Evolutionary conservation across 2,888 invertebrate genomes (phyloP), one percentile per base, ranked within the genome.

Genomic region (Tolmerus cingulatus): DNA sequence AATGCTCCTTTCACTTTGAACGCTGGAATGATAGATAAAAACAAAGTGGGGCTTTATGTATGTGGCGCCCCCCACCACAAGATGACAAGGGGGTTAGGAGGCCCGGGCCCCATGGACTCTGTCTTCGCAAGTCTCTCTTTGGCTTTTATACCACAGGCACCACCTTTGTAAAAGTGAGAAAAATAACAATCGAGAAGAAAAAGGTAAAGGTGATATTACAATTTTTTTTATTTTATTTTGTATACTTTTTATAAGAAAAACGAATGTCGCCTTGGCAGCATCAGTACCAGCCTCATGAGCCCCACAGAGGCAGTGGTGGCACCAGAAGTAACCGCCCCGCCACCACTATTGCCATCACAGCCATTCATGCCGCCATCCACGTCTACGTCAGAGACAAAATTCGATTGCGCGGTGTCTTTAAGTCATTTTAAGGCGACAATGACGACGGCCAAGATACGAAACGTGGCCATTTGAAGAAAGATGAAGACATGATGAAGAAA

Each of bases 41-140:
- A 89, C 89, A 89, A 89, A 90, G 90, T 89, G 89, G 90, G 90
- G 90, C 90, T 90, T 89, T 90, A 90, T 89, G 89, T 90, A 90
- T 89, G 88, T 81, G 87, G 40, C 85, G 88, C 88, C 89, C 90
- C 89, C 90, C 85, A 85, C 85, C 46, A 74, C 19, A 34, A 8
- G 30, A 40, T 46, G 43, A n/a, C 74, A 40, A 74, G 51, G 43
- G 74, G 40, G 16, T 55, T 57, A 12, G 37, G 34, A 8, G 46
- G 16, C 19, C 16, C 57, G 43, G 43, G 9, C 43, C 43, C 43
- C 43, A 43, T 43, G 43, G 43, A 46, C 34, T 40, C 74, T 43
- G 74, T 84, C 74, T 85, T 74, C 74, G 57, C 30, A 34, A 74
- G 16, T 46, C 74, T 74, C 66, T 66, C 66, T 66, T 19, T 51